Evolutionary conservation across 2,797 vertebrate genomes (phyloP).

Genomic region (Acrossocheilus fasciatus): DNA sequence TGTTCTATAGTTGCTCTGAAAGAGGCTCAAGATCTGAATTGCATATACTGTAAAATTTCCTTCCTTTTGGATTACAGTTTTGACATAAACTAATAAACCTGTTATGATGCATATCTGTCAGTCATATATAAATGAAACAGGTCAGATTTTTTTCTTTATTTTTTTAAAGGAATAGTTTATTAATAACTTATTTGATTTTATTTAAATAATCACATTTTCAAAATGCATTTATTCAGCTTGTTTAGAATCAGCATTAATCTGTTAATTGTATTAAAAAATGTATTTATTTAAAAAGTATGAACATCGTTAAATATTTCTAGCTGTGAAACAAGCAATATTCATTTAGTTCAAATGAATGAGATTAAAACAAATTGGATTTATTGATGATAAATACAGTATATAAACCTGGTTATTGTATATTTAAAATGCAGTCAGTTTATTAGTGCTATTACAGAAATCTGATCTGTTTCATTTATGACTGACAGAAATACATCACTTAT

Average conservation of each 20-base stretch:
- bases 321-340: background rate
- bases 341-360: background rate
- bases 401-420: background rate
- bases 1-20: background rate
- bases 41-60: background rate
- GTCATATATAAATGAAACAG: background rate
- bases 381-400: background rate
- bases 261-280: background rate
- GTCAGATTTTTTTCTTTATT: too few species aligned
- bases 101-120: background rate
- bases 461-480: background rate
- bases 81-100: background rate
- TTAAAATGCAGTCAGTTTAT: background rate
- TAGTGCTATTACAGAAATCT: background rate
- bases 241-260: background rate
- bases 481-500: background rate
- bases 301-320: background rate
- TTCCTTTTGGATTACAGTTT: background rate
- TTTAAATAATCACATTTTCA: slow-evolving; percentile 3
- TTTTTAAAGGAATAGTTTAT: background rate
- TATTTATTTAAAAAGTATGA: background rate
- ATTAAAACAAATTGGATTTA: background rate
- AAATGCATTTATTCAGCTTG: background rate
- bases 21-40: background rate
- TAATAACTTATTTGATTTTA: background rate